Evolutionary conservation across 2,797 vertebrate genomes (phyloP).

Genomic region (Characodon lateralis): DNA sequence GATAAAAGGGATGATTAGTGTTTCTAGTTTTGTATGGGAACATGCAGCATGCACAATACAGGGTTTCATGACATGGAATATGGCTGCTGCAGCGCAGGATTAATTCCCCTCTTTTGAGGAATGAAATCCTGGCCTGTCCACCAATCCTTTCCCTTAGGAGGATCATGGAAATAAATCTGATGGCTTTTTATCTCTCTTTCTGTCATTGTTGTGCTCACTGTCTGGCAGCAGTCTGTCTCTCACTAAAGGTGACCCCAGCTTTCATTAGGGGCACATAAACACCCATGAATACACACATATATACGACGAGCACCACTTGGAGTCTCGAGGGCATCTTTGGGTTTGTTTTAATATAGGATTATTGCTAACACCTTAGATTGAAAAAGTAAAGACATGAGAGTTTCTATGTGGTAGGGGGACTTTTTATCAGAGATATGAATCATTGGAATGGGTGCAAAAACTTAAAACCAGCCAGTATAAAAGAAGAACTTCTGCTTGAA

Average conservation of each 20-base stretch:
- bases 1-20: slow-evolving; percentile 63
- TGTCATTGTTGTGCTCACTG: slow-evolving; percentile 73
- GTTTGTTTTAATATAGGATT: slow-evolving; percentile 65
- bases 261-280: slow-evolving; percentile 45
- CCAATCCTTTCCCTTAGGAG: slow-evolving; percentile 75
- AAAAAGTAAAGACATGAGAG: slow-evolving; percentile 18
- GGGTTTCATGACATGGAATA: slow-evolving; percentile 47
- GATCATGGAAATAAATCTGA: slow-evolving; percentile 77
- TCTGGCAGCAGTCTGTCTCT: slow-evolving; percentile 64
- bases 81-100: slow-evolving; percentile 63
- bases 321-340: slow-evolving; percentile 36
- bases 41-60: slow-evolving; percentile 54
- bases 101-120: slow-evolving; percentile 82
- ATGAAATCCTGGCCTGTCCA: slow-evolving; percentile 76
- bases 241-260: slow-evolving; percentile 47
- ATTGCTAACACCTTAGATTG: slow-evolving; percentile 32
- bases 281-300: slow-evolving; percentile 7
- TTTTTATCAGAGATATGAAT: slow-evolving; percentile 10
- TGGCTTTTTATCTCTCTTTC: slow-evolving; percentile 75
- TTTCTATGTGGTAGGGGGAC: slow-evolving; percentile 7
- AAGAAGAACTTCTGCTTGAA: neutral
- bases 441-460: neutral
- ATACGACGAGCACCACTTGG: slow-evolving; percentile 30
- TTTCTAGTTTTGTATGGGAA: slow-evolving; percentile 47
- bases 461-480: slow-evolving; percentile 9